Conservation (phyloP, 2,113 vertebrate genomes). For the Ammodytes marinus region DNA sequence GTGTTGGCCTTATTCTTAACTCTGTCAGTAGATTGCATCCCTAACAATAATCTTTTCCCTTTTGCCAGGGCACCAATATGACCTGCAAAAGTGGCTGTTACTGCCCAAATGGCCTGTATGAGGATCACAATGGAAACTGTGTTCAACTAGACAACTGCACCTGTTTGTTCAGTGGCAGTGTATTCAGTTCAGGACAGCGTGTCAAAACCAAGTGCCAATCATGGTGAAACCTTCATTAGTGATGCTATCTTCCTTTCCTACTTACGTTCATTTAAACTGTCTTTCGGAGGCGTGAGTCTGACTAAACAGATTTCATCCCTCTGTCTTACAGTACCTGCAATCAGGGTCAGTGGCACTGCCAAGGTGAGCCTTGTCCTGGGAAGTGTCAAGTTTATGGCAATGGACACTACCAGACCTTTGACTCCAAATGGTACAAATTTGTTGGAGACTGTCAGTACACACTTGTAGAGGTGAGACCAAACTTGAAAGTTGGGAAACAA, state of each 20-base stretch:
- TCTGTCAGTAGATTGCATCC: neutral
- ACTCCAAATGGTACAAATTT: slow-evolving; percentile 82
- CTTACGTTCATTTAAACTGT: rapidly evolving
- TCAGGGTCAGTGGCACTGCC: slow-evolving; percentile 79
- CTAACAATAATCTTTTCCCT: neutral
- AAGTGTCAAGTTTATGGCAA: slow-evolving; percentile 86
- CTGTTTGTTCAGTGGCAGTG: slow-evolving; percentile 72
- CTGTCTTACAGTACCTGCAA: slow-evolving; percentile 68
- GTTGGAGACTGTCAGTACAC: slow-evolving; percentile 84
- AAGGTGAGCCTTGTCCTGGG: slow-evolving; percentile 65
- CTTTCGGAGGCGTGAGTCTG: neutral
- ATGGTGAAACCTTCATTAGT: slow-evolving; percentile 65
- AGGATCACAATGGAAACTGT: slow-evolving; percentile 80
- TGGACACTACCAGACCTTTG: slow-evolving; percentile 86
- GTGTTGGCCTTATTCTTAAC: neutral
- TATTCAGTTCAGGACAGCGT: slow-evolving; percentile 68
- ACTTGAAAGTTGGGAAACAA: neutral
- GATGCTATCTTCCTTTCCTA: neutral
- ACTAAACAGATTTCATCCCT: neutral
- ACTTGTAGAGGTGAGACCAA: slow-evolving; percentile 78
- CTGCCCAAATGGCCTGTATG: slow-evolving; percentile 76
- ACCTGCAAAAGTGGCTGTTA: slow-evolving; percentile 80
- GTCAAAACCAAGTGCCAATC: slow-evolving; percentile 75
- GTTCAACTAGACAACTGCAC: slow-evolving; percentile 77
- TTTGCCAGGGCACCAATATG: slow-evolving; percentile 42